Evolutionary conservation across 2,113 vertebrate species (phyloP).

Genomic region (Corythornis cristatus): DNA sequence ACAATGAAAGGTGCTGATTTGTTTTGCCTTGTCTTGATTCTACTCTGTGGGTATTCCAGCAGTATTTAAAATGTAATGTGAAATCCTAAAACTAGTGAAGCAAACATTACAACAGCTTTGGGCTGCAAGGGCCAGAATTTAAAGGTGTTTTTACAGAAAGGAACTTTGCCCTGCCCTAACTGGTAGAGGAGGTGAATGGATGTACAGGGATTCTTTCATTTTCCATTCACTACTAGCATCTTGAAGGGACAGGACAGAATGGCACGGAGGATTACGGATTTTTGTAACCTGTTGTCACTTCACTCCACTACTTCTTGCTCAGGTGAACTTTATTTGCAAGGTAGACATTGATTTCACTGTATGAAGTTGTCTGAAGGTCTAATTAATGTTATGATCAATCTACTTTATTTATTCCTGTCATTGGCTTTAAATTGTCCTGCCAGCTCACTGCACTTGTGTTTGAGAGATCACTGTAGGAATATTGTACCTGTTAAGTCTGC

Average conservation of each 20-base stretch:
- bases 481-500: not conserved
- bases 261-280: not conserved
- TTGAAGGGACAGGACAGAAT: not conserved
- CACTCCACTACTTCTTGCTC: not conserved
- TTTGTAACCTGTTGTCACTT: not conserved
- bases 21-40: not conserved
- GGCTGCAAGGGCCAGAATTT: not conserved
- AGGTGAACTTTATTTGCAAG: not conserved
- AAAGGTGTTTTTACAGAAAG: not conserved
- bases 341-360: not conserved
- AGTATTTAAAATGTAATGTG: not conserved
- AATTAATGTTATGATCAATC: constrained; percentile 4
- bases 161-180: not conserved
- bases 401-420: not conserved
- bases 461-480: not conserved
- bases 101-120: not conserved
- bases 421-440: not conserved
- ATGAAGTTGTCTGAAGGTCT: not conserved
- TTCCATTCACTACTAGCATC: not conserved
- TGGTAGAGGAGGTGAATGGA: not conserved
- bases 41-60: not conserved
- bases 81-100: not conserved
- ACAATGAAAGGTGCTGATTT: not conserved
- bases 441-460: not conserved
- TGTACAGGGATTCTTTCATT: not conserved